Evolutionary conservation across 92 coral and sea anemone species (phyloP), one percentile per base, ranked within the genome.

Genomic region (Epizoanthus ramosus): DNA sequence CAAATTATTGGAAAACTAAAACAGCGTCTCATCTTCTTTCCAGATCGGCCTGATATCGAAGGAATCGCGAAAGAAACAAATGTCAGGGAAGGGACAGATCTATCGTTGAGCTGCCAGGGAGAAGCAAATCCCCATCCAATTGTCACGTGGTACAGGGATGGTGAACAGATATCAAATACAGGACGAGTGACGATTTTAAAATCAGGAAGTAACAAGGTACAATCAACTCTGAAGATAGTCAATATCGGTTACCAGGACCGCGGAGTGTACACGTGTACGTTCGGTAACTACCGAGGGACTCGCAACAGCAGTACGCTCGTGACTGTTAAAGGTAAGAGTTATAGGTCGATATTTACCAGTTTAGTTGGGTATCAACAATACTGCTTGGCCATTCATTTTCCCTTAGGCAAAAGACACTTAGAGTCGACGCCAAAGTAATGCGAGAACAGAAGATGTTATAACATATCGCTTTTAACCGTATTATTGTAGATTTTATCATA

Each of bases 131-230:
- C 71, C n/a, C 71, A 8, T 13, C 71, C 71, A 33, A 66, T 1
- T 66, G 71, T 66, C 71, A 66, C 45, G 47, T 66, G 71, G 71
- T 66, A 66, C 47, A 66, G 25, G 71, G 41, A 66, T 10, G 47
- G 71, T 0, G 25, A 66, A 33, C 12, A 13, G 8, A 13, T 66
- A 23, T 28, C 21, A 0, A 33, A 3, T 2, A 1, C 43, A 5
- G 41, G 9, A 8, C 18, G 71, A 31, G 0, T 17, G 39, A 33
- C 22, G 10, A 5, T 33, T 13, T 33, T 47, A 15, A 0, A 7
- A 28, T 4, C 45, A 15, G 10, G 21, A 17, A 47, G 6, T 33
- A 37, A 13, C 2, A 8, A 8, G 19, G 16, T 37, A 22, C 41
- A 16, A 0, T 28, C 71, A 66, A 41, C 25, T 28, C 16, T 66